Evolutionary conservation across 2,888 invertebrate species (phyloP).

Genomic region (Mythimna pallens): DNA sequence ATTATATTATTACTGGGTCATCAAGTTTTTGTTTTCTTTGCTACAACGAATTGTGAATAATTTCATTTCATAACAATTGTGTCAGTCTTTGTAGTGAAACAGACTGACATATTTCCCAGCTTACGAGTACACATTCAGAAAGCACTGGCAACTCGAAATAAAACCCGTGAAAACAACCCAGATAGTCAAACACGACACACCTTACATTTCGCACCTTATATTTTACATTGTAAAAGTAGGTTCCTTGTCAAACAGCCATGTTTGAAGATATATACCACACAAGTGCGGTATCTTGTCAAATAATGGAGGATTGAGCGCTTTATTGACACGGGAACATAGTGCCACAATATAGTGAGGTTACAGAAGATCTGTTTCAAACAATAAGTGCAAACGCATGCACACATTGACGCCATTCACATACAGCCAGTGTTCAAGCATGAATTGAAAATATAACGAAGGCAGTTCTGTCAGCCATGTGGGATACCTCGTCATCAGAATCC

Average conservation of each 20-base stretch:
- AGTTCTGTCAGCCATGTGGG: too few species aligned
- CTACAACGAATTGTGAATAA: too few species aligned
- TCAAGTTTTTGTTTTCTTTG: too few species aligned
- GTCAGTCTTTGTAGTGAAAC: neutral
- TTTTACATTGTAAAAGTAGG: constrained; percentile 38
- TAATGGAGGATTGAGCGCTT: constrained; percentile 50
- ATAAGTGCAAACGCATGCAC: neutral
- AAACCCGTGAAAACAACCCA: neutral
- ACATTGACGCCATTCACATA: neutral
- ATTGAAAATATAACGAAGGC: too few species aligned
- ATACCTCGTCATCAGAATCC: too few species aligned
- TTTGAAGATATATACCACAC: constrained; percentile 56
- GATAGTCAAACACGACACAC: constrained; percentile 44
- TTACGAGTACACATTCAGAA: neutral
- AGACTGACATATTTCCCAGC: neutral
- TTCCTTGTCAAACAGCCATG: constrained; percentile 46
- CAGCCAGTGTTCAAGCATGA: neutral
- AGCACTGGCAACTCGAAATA: constrained; percentile 1
- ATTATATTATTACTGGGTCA: too few species aligned
- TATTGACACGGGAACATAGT: constrained; percentile 53
- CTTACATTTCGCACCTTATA: constrained; percentile 34
- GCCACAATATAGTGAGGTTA: neutral
- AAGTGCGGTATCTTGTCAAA: constrained; percentile 59
- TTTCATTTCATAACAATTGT: neutral
- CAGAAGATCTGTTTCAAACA: constrained; percentile 3